Percentiles rank a stretch among this genome's conserved stretches.
These are phyloP conservation scores for Gallinago nigripennis DNA, from an alignment of 2,797 vertebrate genomes.

Conservation along the genomic window DNA sequence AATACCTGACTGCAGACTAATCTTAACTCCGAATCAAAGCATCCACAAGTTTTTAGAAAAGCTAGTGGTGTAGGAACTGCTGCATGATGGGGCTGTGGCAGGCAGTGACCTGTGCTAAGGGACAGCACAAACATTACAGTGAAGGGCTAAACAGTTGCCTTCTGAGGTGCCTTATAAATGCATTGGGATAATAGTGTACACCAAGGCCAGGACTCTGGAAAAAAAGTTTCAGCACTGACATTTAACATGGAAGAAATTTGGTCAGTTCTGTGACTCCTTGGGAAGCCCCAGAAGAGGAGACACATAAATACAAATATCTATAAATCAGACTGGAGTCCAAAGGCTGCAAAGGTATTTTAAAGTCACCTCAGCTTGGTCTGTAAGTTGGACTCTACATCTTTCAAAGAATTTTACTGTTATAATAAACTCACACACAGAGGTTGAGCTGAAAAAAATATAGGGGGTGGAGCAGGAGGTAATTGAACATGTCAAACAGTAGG, in stretches of 20 bases:
- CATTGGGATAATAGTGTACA: neutral
- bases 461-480: neutral
- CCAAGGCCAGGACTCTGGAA: neutral
- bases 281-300: neutral
- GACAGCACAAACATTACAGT: neutral
- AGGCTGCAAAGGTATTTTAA: neutral
- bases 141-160: neutral
- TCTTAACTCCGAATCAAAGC: neutral
- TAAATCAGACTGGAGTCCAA: conserved; percentile 12
- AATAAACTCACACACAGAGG: neutral
- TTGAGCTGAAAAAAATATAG: neutral
- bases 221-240: neutral
- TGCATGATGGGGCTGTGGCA: neutral
- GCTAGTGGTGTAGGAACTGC: neutral
- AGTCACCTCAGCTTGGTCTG: neutral
- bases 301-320: neutral
- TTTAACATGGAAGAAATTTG: neutral
- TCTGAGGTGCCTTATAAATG: neutral
- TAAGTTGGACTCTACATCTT: neutral
- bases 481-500: neutral
- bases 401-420: conserved; percentile 25
- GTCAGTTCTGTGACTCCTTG: neutral
- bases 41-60: neutral
- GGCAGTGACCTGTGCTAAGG: neutral
- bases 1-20: neutral